Base-by-base conservation (phyloP, 1,140 invertebrate genomes). In the Neuroterus valhalla region DNA sequence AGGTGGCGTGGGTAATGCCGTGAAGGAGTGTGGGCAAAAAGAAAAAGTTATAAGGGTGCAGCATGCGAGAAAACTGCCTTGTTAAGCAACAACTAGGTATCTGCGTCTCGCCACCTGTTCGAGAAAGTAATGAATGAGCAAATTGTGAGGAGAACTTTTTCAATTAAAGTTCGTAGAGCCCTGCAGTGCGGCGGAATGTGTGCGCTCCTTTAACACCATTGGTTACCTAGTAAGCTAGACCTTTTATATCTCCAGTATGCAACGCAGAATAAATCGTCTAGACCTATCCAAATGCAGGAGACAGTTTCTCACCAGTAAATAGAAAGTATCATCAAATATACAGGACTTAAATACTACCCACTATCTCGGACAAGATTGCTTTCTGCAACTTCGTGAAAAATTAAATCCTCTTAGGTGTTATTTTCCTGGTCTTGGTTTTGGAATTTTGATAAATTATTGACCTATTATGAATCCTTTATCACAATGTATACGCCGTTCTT, bases 141-240 rank as follows among this genome's bases (percentile, higher is more conserved):
- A 87, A 86, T 85, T 86, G 80, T 80, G 73, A 55, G 78, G 66
- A 78, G 79, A 87, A 87, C 75, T 86, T 86, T 87, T 87, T 86
- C 83, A 85, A 87, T 86, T 86, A 87, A 87, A 86, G 78, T 85
- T 81, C 72, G 31, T 8, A 38, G 68, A 73, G 75, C 67, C n/a
- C 43, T 48, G 43, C 48, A 70, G 66, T 76, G 67, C 73, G 68
- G 66, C 75, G 68, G 48, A 75, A 43, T 78, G 68, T 77, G 6
- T 38, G 5, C 31, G 31, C 31, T 10, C 5, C 31, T 66, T 77
- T 69, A 75, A 76, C 68, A 66, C 66, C 42, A 66, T 71, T 76
- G 72, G 68, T 72, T 71, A 66, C 71, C 69, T 74, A 26, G 70
- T 38, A 8, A 38, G 31, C 31, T 8, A 38, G 31, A 38, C 31